These are phyloP conservation scores for Notodonta ziczac DNA, from an alignment of 2,888 invertebrate species.

Conservation along the genomic window DNA sequence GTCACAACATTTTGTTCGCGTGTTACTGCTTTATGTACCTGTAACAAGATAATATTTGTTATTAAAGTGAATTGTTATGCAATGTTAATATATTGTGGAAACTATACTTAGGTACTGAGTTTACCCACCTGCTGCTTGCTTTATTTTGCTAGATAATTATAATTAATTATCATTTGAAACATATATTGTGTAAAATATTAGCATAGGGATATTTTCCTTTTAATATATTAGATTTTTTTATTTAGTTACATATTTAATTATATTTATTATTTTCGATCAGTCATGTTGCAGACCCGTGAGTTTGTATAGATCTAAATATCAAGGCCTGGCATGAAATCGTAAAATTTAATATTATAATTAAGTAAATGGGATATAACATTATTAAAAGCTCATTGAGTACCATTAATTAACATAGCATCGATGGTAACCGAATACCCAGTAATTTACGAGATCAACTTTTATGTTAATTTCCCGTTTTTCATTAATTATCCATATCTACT, in stretches of 20 bases:
- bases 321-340: neutral
- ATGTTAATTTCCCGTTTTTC: neutral
- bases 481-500: neutral
- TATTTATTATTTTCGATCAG: too few species aligned
- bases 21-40: conserved; percentile 49
- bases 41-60: conserved; percentile 52
- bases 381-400: conserved; percentile 35
- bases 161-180: too few species aligned
- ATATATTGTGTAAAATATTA: too few species aligned
- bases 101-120: neutral
- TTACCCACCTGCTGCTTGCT: too few species aligned
- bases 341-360: conserved; percentile 17
- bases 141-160: too few species aligned
- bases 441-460: conserved; percentile 17
- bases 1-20: conserved; percentile 64
- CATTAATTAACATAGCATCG: conserved; percentile 22
- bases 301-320: too few species aligned
- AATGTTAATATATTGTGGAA: neutral
- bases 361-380: conserved; percentile 12
- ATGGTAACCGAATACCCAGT: conserved; percentile 17
- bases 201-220: too few species aligned
- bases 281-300: too few species aligned
- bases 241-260: too few species aligned
- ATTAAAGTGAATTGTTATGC: neutral
- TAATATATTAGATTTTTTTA: too few species aligned